Percentiles rank a stretch among this genome's conserved stretches.
These are phyloP conservation scores for Pollenia angustigena DNA, from an alignment of 2,888 invertebrate genomes.

Conservation along the genomic window DNA sequence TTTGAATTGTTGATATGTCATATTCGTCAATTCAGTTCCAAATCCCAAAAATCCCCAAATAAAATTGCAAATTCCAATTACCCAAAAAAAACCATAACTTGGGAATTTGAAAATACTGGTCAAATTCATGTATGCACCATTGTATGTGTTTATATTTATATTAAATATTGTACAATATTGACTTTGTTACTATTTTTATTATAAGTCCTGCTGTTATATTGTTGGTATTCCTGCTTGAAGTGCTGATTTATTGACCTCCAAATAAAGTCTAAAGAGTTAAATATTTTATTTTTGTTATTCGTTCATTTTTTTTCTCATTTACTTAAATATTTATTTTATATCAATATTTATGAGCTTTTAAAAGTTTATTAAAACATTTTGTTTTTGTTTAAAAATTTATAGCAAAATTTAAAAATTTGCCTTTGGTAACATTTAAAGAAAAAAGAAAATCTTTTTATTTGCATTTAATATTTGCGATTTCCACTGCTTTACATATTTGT, in stretches of 20 bases:
- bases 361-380: conserved; percentile 49
- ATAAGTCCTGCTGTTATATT: conserved; percentile 41
- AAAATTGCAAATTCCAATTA: no score
- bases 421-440: background rate
- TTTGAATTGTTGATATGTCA: no score
- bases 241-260: conserved; percentile 69
- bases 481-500: background rate
- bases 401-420: background rate
- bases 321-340: conserved; percentile 65
- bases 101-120: background rate
- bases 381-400: conserved; percentile 5
- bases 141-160: conserved; percentile 1
- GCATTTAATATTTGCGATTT: conserved; percentile 34
- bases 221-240: conserved; percentile 34
- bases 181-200: conserved; percentile 52
- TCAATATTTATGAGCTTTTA: conserved; percentile 68
- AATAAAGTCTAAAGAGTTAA: conserved; percentile 40
- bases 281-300: background rate
- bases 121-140: no score
- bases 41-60: no score
- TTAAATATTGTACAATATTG: conserved; percentile 33
- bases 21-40: no score
- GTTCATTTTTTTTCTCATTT: conserved; percentile 45
- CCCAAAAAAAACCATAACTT: no score
- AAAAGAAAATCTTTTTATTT: conserved; percentile 15